A percentile compares a stretch with the other conserved stretches of the same genome.
phyloP scores from a whole-genome alignment of 1,140 invertebrate species.

The Zeugodacus cucurbitae region DNA sequence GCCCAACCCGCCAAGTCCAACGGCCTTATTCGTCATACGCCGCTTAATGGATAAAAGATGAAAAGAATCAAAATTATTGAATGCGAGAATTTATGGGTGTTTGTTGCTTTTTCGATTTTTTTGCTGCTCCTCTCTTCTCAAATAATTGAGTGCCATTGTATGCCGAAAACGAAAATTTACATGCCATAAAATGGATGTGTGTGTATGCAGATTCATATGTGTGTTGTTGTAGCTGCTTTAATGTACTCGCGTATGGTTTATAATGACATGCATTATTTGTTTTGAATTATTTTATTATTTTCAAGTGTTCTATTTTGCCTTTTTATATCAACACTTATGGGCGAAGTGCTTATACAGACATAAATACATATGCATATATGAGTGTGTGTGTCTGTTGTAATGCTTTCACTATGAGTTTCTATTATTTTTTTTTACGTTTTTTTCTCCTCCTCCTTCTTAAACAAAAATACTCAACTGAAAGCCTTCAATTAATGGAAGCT shows the following conservation, averaged over 20 bases:
- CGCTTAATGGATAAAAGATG: slow-evolving; percentile 36
- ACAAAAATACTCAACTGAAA: neutral
- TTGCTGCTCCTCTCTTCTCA: neutral
- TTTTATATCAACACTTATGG: neutral
- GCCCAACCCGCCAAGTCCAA: neutral
- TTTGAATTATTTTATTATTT: slow-evolving; percentile 33
- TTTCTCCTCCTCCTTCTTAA: neutral
- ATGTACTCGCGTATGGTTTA: neutral
- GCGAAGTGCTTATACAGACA: neutral
- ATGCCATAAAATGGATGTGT: neutral
- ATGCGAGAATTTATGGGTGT: slow-evolving; percentile 3
- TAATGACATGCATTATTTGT: slow-evolving; percentile 32
- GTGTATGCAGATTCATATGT: neutral
- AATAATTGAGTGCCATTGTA: slow-evolving; percentile 38
- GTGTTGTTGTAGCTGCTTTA: neutral
- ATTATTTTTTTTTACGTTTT: neutral
- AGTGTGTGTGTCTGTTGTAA: neutral
- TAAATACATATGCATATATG: neutral
- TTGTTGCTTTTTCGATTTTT: neutral
- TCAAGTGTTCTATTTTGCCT: slow-evolving; percentile 18
- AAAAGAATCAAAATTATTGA: slow-evolving; percentile 35
- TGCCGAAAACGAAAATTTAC: neutral
- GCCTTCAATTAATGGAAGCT: slow-evolving; percentile 12
- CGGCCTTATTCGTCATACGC: slow-evolving; percentile 13
- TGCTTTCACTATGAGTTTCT: neutral